Percentiles rank a stretch among this genome's conserved stretches.
These are phyloP conservation scores for Strigamia crassipes DNA, from an alignment of 2,888 invertebrate species.

Conservation along the genomic window DNA sequence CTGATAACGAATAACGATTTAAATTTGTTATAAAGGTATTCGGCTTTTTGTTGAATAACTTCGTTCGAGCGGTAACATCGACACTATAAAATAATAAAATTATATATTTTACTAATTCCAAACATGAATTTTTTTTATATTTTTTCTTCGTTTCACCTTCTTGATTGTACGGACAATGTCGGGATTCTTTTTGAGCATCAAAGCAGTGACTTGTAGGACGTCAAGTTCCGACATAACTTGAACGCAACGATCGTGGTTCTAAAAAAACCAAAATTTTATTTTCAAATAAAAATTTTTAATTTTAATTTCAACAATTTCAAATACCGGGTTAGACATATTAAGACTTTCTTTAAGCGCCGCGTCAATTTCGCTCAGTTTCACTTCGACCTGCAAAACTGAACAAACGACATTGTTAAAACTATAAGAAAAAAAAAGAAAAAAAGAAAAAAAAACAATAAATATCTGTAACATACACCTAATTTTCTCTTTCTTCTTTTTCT, in stretches of 20 bases:
- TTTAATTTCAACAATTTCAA: neutral
- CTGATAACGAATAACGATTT: constrained; percentile 57
- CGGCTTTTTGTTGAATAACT: constrained; percentile 58
- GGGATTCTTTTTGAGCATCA: constrained; percentile 59
- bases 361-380: constrained; percentile 43
- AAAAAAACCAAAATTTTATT: no score
- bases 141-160: constrained; percentile 54
- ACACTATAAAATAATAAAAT: no score
- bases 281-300: no score
- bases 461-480: constrained; percentile 41
- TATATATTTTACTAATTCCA: no score
- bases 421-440: neutral
- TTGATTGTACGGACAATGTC: constrained; percentile 59
- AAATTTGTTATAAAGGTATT: constrained; percentile 59
- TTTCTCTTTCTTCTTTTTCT: constrained; percentile 49
- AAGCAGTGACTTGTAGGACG: constrained; percentile 55
- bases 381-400: constrained; percentile 48
- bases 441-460: no score
- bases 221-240: constrained; percentile 57
- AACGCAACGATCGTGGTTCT: constrained; percentile 48
- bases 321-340: constrained; percentile 48
- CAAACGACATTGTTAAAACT: neutral
- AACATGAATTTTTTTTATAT: neutral
- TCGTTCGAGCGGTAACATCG: constrained; percentile 58
- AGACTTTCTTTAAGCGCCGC: constrained; percentile 48